These are phyloP conservation scores for Cinara cedri DNA, from an alignment of 2,888 invertebrate genomes.

Conservation along the genomic window DNA sequence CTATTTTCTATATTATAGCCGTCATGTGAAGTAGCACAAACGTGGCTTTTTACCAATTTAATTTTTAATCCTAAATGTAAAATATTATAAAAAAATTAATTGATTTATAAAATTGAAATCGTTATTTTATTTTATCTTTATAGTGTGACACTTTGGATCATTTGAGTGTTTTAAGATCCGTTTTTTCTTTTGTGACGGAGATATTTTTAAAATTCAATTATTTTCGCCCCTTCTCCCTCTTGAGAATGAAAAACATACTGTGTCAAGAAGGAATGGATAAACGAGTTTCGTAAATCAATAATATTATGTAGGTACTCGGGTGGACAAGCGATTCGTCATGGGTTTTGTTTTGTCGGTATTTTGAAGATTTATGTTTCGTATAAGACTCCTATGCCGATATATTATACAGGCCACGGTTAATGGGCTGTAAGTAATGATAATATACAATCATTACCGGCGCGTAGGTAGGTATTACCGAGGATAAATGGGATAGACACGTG, in stretches of 20 bases:
- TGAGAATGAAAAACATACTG: no score
- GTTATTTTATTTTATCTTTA: no score
- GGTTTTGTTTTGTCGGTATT: not conserved
- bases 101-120: no score
- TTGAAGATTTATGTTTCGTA: slow-evolving; percentile 3
- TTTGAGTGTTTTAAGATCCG: no score
- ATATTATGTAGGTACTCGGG: not conserved
- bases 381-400: not conserved
- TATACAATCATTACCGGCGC: not conserved
- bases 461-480: not conserved
- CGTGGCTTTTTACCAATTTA: no score
- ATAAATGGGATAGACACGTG: not conserved
- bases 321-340: not conserved
- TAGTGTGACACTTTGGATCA: no score
- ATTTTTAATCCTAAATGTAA: no score
- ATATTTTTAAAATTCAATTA: not conserved
- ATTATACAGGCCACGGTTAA: not conserved
- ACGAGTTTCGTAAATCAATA: slow-evolving; percentile 1
- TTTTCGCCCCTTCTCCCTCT: no score
- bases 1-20: no score
- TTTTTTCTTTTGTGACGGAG: no score
- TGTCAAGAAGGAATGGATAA: not conserved
- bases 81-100: no score
- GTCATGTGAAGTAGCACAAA: no score
- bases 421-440: not conserved